These are phyloP conservation scores for Stegastes partitus DNA, from an alignment of 2,113 vertebrate genomes.

Conservation along the genomic window DNA sequence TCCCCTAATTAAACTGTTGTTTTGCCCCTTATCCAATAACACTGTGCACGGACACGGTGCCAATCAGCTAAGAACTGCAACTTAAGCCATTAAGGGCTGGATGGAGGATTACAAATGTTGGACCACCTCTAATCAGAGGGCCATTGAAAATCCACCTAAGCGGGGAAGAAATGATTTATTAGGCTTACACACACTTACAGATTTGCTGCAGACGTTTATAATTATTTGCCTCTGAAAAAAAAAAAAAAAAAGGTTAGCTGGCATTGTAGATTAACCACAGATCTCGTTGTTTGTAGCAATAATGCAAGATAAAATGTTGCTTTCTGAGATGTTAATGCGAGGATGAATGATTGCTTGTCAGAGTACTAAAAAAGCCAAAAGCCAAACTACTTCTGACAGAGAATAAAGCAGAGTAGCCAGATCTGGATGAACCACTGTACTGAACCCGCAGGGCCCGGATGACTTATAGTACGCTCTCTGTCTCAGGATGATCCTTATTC, in stretches of 20 bases:
- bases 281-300: slow-evolving; percentile 7
- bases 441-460: slow-evolving; percentile 39
- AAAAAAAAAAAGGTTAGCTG: slow-evolving; percentile 3
- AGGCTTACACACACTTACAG: slow-evolving; percentile 51
- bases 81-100: slow-evolving; percentile 75
- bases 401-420: slow-evolving; percentile 35
- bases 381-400: slow-evolving; percentile 50
- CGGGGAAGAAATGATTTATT: slow-evolving; percentile 61
- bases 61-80: slow-evolving; percentile 68
- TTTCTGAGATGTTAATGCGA: slow-evolving; percentile 16
- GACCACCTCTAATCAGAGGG: slow-evolving; percentile 74
- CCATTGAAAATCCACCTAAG: slow-evolving; percentile 75
- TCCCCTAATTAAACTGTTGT: slow-evolving; percentile 78
- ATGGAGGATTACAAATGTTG: slow-evolving; percentile 77
- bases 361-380: slow-evolving; percentile 49
- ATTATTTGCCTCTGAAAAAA: slow-evolving; percentile 19
- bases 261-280: slow-evolving; percentile 42
- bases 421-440: slow-evolving; percentile 27
- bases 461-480: slow-evolving; percentile 35
- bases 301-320: slow-evolving; percentile 14
- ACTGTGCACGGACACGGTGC: slow-evolving; percentile 58
- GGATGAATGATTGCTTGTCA: slow-evolving; percentile 36
- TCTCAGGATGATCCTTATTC: slow-evolving; percentile 29
- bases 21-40: slow-evolving; percentile 73
- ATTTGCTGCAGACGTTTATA: slow-evolving; percentile 42